These are phyloP conservation scores for Pocillopora grandis DNA, from an alignment of 92 coral and sea anemone species.

Conservation along the genomic window DNA sequence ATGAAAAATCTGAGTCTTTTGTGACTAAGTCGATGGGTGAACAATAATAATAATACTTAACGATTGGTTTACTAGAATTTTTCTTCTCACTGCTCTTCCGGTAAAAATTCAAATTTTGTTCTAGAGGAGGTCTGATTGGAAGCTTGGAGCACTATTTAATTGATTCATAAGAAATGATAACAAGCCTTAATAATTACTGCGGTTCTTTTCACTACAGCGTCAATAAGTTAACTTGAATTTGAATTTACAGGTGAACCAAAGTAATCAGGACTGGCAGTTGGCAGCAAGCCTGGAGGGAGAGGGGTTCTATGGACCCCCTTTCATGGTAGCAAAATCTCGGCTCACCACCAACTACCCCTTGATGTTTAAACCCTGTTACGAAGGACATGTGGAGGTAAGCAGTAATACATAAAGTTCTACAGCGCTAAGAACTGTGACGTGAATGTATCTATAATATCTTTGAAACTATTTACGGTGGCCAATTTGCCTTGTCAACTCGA, in stretches of 20 bases:
- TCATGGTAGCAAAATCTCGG: slow-evolving; percentile 81
- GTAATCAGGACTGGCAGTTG: slow-evolving; percentile 93
- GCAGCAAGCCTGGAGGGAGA: slow-evolving; percentile 87
- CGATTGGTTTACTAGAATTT: too few species aligned
- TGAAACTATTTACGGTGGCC: not conserved
- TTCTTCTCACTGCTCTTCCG: too few species aligned
- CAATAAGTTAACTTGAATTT: not conserved
- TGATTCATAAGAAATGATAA: too few species aligned
- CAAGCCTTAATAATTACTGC: not conserved
- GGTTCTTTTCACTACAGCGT: not conserved
- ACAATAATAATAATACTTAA: too few species aligned
- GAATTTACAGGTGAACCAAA: slow-evolving; percentile 81
- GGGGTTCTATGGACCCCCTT: slow-evolving; percentile 97
- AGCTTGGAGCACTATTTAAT: too few species aligned
- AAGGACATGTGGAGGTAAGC: slow-evolving; percentile 77
- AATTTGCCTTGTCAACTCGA: too few species aligned
- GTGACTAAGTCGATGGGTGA: too few species aligned
- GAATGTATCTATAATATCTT: not conserved
- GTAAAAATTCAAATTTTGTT: too few species aligned
- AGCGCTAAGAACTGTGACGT: not conserved
- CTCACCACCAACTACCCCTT: slow-evolving; percentile 91
- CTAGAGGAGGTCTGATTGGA: too few species aligned
- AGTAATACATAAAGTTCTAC: not conserved
- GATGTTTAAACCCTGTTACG: slow-evolving; percentile 93
- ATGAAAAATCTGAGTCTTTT: too few species aligned